These are phyloP conservation scores for Dasypolia templi DNA, from an alignment of 2,888 invertebrate species.

Conservation along the genomic window DNA sequence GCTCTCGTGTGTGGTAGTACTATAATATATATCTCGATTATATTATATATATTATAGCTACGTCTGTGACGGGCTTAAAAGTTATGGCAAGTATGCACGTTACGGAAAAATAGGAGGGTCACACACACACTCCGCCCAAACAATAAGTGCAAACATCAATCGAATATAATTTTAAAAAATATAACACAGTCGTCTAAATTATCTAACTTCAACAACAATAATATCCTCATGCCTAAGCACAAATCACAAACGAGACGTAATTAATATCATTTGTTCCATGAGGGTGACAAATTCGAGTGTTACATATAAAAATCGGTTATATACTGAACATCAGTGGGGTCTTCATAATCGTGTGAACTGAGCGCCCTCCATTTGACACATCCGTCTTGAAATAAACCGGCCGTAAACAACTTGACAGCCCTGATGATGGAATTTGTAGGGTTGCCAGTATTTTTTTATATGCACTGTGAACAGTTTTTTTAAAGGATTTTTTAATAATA, in stretches of 20 bases:
- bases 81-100: neutral
- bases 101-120: neutral
- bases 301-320: constrained; percentile 41
- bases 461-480: neutral
- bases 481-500: neutral
- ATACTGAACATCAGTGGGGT: constrained; percentile 52
- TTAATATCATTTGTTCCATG: constrained; percentile 55
- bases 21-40: too few species aligned
- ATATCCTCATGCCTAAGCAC: constrained; percentile 37
- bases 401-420: constrained; percentile 69
- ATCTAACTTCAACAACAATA: constrained; percentile 7
- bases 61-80: too few species aligned
- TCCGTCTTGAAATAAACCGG: constrained; percentile 79
- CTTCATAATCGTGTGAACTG: constrained; percentile 79
- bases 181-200: neutral
- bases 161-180: neutral
- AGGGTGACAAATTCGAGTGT: constrained; percentile 43
- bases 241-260: constrained; percentile 49
- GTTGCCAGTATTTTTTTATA: too few species aligned
- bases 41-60: too few species aligned
- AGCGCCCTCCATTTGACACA: constrained; percentile 77
- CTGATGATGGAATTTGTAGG: constrained; percentile 68
- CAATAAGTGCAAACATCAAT: neutral
- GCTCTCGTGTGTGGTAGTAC: too few species aligned
- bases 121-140: neutral